These are phyloP conservation scores for Siniperca scherzeri DNA, from an alignment of 2,797 vertebrate species.

Conservation along the genomic window DNA sequence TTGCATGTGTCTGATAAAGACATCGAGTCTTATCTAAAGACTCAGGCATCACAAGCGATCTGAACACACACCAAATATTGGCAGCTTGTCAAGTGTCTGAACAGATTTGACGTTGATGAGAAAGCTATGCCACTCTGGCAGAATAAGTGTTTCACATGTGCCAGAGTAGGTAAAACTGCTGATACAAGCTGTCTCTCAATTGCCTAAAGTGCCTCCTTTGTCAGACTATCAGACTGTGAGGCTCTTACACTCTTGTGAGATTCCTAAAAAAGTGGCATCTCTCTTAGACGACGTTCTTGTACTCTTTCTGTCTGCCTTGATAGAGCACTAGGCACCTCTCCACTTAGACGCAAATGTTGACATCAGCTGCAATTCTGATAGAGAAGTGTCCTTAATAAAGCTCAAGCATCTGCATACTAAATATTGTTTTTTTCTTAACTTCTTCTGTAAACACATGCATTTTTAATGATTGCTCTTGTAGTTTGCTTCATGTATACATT, in stretches of 20 bases:
- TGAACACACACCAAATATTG: slow-evolving; percentile 71
- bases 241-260: slow-evolving; percentile 60
- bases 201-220: slow-evolving; percentile 80
- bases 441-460: background rate
- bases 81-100: slow-evolving; percentile 76
- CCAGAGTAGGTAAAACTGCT: slow-evolving; percentile 80
- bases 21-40: slow-evolving; percentile 55
- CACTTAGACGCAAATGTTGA: slow-evolving; percentile 43
- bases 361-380: slow-evolving; percentile 40
- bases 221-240: slow-evolving; percentile 64
- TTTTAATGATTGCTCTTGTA: slow-evolving; percentile 29
- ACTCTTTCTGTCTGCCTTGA: slow-evolving; percentile 58
- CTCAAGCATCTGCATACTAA: slow-evolving; percentile 8
- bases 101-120: slow-evolving; percentile 80
- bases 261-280: slow-evolving; percentile 68
- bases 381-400: slow-evolving; percentile 21
- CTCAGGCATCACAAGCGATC: slow-evolving; percentile 56
- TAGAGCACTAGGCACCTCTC: slow-evolving; percentile 42
- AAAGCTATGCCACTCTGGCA: slow-evolving; percentile 71
- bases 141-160: slow-evolving; percentile 77
- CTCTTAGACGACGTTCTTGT: slow-evolving; percentile 45
- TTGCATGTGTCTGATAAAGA: slow-evolving; percentile 57
- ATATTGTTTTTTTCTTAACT: slow-evolving; percentile 1
- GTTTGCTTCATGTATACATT: background rate
- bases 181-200: slow-evolving; percentile 79